A percentile compares a stretch with the other conserved stretches of the same genome.
These are phyloP conservation scores for Procambarus clarkii DNA, from an alignment of 1,140 invertebrate genomes.

Conservation along the genomic window DNA sequence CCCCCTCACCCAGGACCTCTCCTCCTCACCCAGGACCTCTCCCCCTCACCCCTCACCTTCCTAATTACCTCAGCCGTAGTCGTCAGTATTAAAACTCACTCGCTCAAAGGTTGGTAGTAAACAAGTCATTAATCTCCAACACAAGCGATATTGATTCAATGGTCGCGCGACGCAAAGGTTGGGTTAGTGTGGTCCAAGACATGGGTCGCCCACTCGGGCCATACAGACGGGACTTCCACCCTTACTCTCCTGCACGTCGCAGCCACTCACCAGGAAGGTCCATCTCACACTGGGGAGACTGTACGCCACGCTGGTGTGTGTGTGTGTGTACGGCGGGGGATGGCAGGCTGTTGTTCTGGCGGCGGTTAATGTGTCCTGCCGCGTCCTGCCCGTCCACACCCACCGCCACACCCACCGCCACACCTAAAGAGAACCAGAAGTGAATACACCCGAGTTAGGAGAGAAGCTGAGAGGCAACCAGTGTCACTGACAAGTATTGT, in stretches of 20 bases:
- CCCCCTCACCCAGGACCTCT: background rate
- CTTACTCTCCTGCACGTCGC: background rate
- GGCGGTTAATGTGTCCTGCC: too few species aligned
- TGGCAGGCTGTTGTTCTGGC: too few species aligned
- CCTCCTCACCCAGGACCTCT: background rate
- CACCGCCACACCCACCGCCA: too few species aligned
- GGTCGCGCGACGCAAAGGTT: constrained; percentile 41
- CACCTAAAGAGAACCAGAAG: too few species aligned
- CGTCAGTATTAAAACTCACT: constrained; percentile 43
- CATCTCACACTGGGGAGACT: background rate
- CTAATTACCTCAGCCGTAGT: constrained; percentile 43
- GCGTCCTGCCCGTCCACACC: too few species aligned
- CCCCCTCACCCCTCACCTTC: background rate
- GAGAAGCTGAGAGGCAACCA: too few species aligned
- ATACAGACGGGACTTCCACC: background rate
- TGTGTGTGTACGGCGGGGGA: background rate
- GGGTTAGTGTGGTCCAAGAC: constrained; percentile 37
- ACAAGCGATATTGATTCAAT: constrained; percentile 55
- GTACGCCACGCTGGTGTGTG: background rate
- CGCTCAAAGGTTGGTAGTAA: constrained; percentile 45
- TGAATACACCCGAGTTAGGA: too few species aligned
- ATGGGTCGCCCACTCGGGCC: background rate
- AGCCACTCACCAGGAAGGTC: background rate
- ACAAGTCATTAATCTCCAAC: constrained; percentile 63
- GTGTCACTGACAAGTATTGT: too few species aligned